These are phyloP conservation scores for Acanthurus tractus DNA, from an alignment of 2,797 vertebrate species.

Conservation along the genomic window DNA sequence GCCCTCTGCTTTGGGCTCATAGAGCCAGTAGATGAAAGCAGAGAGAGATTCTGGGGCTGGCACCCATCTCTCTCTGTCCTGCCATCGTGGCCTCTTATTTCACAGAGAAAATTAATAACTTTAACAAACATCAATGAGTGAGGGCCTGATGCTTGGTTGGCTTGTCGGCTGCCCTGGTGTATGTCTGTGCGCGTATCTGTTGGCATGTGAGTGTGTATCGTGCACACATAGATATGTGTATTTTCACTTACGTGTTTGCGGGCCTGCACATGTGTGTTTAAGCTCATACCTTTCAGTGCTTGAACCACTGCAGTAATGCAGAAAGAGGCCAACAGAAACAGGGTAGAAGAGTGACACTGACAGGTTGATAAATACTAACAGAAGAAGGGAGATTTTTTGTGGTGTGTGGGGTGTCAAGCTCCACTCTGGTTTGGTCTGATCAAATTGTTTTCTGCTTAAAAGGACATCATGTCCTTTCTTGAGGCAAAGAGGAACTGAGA, in stretches of 20 bases:
- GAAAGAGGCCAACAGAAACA: slow-evolving; percentile 42
- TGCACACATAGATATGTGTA: slow-evolving; percentile 54
- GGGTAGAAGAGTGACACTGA: slow-evolving; percentile 36
- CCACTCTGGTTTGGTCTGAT: slow-evolving; percentile 56
- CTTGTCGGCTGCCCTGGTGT: slow-evolving; percentile 68
- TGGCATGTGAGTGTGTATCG: slow-evolving; percentile 50
- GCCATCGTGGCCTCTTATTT: slow-evolving; percentile 86
- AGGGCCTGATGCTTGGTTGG: slow-evolving; percentile 74
- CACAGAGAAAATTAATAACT: slow-evolving; percentile 89
- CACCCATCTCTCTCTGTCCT: slow-evolving; percentile 86
- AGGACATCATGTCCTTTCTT: slow-evolving; percentile 74
- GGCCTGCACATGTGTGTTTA: slow-evolving; percentile 30
- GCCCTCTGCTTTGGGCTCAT: slow-evolving; percentile 75
- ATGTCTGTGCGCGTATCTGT: slow-evolving; percentile 31
- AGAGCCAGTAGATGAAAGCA: slow-evolving; percentile 84
- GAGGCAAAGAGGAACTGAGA: slow-evolving; percentile 60
- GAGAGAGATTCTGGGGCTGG: slow-evolving; percentile 76
- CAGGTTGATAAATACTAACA: slow-evolving; percentile 48
- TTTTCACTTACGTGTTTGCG: slow-evolving; percentile 40
- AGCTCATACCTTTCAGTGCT: slow-evolving; percentile 52
- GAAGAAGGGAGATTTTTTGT: slow-evolving; percentile 20
- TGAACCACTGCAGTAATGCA: slow-evolving; percentile 28
- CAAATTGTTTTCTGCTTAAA: slow-evolving; percentile 65
- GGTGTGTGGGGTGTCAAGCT: slow-evolving; percentile 22
- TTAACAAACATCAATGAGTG: slow-evolving; percentile 85